These are phyloP conservation scores for Xenopus borealis DNA, from an alignment of 2,113 vertebrate species.

Conservation along the genomic window DNA sequence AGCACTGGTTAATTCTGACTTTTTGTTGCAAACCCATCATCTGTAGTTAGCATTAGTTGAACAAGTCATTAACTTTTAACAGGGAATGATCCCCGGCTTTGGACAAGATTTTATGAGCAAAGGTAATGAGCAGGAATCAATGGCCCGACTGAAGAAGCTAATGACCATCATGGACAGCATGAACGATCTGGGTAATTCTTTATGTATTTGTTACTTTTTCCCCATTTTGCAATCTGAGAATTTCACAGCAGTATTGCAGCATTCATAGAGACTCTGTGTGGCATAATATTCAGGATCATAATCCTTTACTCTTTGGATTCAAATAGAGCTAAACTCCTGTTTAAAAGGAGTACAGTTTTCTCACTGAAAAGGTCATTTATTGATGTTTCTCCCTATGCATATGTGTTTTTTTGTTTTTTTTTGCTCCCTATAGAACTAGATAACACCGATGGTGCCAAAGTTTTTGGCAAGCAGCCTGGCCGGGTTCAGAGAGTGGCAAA, in stretches of 20 bases:
- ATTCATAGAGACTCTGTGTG: too few relatives aligned
- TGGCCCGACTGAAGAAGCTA: constrained; percentile 95
- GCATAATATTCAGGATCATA: too few relatives aligned
- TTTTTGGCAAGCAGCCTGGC: constrained; percentile 95
- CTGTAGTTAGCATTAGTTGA: too few relatives aligned
- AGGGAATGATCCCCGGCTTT: constrained; percentile 98
- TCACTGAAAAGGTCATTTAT: too few relatives aligned
- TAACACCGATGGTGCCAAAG: constrained; percentile 95
- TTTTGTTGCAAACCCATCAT: too few relatives aligned
- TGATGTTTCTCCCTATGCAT: neutral
- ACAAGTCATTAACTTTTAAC: neutral
- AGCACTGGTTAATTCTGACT: too few relatives aligned
- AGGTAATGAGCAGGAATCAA: constrained; percentile 97
- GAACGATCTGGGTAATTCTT: constrained; percentile 93
- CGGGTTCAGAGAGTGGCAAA: constrained; percentile 93
- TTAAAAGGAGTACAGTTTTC: too few relatives aligned
- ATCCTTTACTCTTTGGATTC: too few relatives aligned
- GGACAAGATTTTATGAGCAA: constrained; percentile 99
- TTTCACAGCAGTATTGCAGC: too few relatives aligned
- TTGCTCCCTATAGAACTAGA: constrained; percentile 78
- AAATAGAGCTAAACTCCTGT: too few relatives aligned
- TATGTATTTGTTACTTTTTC: too few relatives aligned
- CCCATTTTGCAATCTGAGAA: too few relatives aligned
- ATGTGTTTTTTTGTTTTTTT: neutral
- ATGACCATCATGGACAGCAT: constrained; percentile 99